A percentile compares a stretch with the other conserved stretches of the same genome.
Conservation (phyloP, 2,888 invertebrate species). For the Lithophane ornitopus region DNA sequence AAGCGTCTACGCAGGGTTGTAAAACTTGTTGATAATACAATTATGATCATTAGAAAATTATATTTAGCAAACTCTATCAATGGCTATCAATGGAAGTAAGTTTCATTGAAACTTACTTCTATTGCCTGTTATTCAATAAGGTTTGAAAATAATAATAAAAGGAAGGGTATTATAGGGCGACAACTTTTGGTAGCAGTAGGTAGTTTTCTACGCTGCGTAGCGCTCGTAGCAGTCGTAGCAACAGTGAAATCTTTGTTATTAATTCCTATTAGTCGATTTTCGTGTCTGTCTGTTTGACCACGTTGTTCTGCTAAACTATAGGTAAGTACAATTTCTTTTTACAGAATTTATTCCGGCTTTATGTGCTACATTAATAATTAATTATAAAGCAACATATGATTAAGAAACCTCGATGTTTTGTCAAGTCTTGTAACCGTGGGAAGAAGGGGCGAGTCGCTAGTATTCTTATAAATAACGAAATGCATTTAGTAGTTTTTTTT, state of each 20-base stretch:
- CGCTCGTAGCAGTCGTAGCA: slow-evolving; percentile 21
- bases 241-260: neutral
- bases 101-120: neutral
- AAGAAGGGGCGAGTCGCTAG: neutral
- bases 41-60: slow-evolving; percentile 8
- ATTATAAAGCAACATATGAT: neutral
- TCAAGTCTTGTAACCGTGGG: neutral
- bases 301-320: neutral
- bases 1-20: slow-evolving; percentile 58
- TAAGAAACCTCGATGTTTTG: neutral
- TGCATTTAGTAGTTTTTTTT: neutral
- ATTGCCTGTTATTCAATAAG: neutral
- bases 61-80: neutral
- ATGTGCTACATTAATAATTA: neutral
- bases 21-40: slow-evolving; percentile 13
- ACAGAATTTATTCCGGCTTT: neutral
- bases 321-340: neutral
- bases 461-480: neutral
- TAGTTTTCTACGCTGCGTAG: slow-evolving; percentile 33
- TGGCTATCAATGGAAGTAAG: no score
- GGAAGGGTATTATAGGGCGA: neutral
- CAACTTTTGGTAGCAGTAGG: neutral
- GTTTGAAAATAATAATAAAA: neutral
- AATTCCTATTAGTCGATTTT: neutral
- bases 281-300: neutral